Evolutionary conservation across 2,113 vertebrate genomes (phyloP), one percentile per base, ranked within the genome.

Genomic region (Sturnus vulgaris): DNA sequence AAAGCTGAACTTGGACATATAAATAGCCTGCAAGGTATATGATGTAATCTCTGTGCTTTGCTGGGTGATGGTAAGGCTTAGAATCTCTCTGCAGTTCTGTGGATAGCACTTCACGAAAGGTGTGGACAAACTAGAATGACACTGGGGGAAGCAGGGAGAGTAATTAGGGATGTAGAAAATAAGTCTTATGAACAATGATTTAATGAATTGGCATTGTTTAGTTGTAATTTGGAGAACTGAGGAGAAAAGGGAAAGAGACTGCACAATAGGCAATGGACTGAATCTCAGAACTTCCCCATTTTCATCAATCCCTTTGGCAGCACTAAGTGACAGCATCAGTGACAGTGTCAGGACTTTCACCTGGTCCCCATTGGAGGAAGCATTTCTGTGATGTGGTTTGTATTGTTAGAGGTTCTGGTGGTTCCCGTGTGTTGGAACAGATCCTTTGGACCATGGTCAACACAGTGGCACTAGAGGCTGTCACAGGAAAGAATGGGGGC

Each of bases 21-120:
- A 95, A 95, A 94, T 88, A 96, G 88, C 92, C 82, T 94, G 86
- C 88, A 75, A 96, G 92, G 94, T 3, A 17, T 52, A 71, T 97
- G 95, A 96, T 94, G 88, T 90, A 94, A 95, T 97, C 88, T 86
- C 60, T 90, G 50, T 93, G 70, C 55, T 93, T 44, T 92, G 55
- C 76, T 88, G 76, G 35, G 37, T 75, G 16, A 83, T 61, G 71
- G 82, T 57, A 70, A 88, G 28, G 56, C 88, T 83, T 79, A 50
- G 95, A 92, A 88, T 57, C 59, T 83, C 37, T 22, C 14, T 73
- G 66, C 50, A 35, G 47, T 73, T 95, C 64, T 82, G 52, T 78
- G 52, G 52, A 78, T 50, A 90, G 39, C 55, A 66, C 24, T 44
- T 88, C 44, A 88, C 28, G n/a, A 83, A 73, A 63, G 72, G 44